Evolutionary conservation across 2,888 invertebrate genomes (phyloP), one percentile per base, ranked within the genome.

Genomic region (Timandra comae): DNA sequence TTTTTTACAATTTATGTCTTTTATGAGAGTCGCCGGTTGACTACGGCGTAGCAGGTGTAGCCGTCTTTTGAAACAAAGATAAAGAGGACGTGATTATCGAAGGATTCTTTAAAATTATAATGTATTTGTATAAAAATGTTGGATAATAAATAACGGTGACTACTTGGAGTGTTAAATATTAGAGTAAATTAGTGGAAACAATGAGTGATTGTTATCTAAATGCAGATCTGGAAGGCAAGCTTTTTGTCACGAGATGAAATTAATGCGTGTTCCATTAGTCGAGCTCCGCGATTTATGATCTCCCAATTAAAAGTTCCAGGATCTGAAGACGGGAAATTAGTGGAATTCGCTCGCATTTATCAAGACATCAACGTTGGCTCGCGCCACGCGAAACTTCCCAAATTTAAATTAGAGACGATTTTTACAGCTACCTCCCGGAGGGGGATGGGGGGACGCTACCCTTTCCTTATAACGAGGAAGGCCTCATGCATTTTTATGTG

Each of bases 401-500:
- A 85, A 85, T 85, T 85, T 85, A 85, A 85, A 85, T 85, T 85
- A 85, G 81, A 85, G 84, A 85, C 85, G 84, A 85, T 85, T 85
- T 85, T 84, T 85, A 82, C 85, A 84, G 82, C 85, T 77, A 78
- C 84, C 84, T 77, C 82, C 81, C 74, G 56, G 69, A 70, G 68
- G 56, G 49, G 51, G 41, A 25, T 25, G 59, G 74, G 80, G 78
- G 72, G 65, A 53, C 61, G 74, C 80, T 86, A 82, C 86, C 86
- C 86, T 86, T 86, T 86, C 84, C 86, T 86, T 85, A 84, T 86
- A 85, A 86, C 86, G 85, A 86, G 85, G 86, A 86, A 82, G 85
- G 86, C 86, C 86, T 86, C 86, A 86, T 86, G 86, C 86, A 86
- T 86, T 86, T 86, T 86, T 86, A 86, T 86, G 86, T 86, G 85